phyloP scores from a whole-genome alignment of 1,140 invertebrate species.

The Cardiocondyla obscurior region DNA sequence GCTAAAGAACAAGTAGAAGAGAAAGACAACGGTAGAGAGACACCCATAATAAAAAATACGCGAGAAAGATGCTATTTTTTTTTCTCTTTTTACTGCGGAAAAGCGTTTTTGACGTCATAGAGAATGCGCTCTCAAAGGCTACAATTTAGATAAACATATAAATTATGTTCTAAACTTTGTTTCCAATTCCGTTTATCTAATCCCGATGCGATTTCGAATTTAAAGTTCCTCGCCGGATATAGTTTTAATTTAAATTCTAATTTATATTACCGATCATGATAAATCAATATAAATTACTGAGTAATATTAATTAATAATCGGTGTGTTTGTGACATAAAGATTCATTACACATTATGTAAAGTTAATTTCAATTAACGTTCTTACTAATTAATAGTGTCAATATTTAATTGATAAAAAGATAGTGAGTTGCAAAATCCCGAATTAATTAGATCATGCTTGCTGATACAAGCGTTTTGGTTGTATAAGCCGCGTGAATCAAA shows the following conservation, averaged over 20 bases:
- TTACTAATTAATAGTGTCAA: neutral
- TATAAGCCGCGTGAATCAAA: slow-evolving; percentile 4
- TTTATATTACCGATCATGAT: neutral
- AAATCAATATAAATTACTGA: neutral
- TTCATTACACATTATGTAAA: neutral
- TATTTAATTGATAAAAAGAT: neutral
- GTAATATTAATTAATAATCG: neutral
- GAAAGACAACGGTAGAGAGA: neutral
- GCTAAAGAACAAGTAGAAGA: neutral
- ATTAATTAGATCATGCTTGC: neutral
- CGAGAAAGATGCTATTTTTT: neutral
- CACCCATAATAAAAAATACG: neutral
- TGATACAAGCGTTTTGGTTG: neutral
- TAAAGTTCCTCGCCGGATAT: neutral
- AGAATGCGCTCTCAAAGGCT: neutral
- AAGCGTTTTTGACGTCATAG: neutral
- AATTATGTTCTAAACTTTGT: too few relatives aligned
- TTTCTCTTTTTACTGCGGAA: neutral
- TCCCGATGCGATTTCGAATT: neutral
- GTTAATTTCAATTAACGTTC: neutral
- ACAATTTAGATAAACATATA: neutral
- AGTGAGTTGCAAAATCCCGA: neutral
- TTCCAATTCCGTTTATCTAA: neutral
- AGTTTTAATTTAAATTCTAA: neutral
- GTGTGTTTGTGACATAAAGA: neutral